Base-by-base conservation (phyloP, 2,113 vertebrate species). In the Hepsetus odoe region DNA sequence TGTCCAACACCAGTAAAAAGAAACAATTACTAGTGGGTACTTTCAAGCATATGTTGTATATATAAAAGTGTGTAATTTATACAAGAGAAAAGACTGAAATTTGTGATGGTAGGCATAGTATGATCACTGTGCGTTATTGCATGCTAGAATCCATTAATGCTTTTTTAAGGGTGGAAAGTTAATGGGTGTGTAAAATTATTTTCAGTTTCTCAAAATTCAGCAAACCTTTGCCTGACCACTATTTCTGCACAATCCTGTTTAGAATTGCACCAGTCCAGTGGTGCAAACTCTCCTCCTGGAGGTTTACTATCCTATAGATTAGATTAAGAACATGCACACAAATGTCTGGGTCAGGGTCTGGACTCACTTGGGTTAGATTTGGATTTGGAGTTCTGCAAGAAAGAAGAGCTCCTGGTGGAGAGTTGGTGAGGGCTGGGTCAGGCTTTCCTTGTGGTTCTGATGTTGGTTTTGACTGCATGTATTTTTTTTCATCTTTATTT, bases 101-200 rank as follows among this genome's bases (percentile, higher is more conserved):
- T 28, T 38, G 16, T n/a, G 44, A 77, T 62, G 70, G n/a, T n/a
- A n/a, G n/a, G n/a, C 70, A 49, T 77, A 46, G 70, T 44, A 13
- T 77, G 26, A 49, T 75, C 20, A 74, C 40, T 11, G 35, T 42
- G 58, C 62, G 18, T 22, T 74, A 53, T 2, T 26, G 72, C 58
- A 74, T 74, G 72, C 42, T 74, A 42, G 18, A 28, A 16, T 51
- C 9, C 2, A 22, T n/a, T n/a, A n/a, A n/a, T n/a, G n/a, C n/a
- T n/a, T n/a, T n/a, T n/a, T n/a, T n/a, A n/a, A n/a, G n/a, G n/a
- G n/a, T n/a, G n/a, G n/a, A n/a, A n/a, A n/a, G n/a, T n/a, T n/a
- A n/a, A n/a, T n/a, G n/a, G n/a, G n/a, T n/a, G n/a, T n/a, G n/a
- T n/a, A n/a, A n/a, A n/a, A n/a, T n/a, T n/a, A n/a, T n/a, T n/a